Conservation (phyloP, 2,113 vertebrate species). For the Oenanthe oenanthe region DNA sequence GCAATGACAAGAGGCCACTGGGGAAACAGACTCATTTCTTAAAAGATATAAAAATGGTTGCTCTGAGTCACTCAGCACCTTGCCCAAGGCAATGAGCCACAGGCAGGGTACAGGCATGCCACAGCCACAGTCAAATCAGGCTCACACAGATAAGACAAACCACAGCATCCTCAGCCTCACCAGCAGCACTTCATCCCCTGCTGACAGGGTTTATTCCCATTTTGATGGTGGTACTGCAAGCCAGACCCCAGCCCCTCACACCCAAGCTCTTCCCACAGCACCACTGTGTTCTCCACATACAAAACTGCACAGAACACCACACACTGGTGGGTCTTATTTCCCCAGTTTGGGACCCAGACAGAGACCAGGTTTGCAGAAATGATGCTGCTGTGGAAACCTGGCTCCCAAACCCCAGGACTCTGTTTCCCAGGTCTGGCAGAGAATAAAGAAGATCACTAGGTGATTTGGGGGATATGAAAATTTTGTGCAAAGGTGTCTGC, state of each 20-base stretch:
- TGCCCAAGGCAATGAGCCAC: neutral
- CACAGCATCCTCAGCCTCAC: neutral
- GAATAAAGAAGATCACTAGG: neutral
- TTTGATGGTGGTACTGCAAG: neutral
- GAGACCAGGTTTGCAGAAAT: neutral
- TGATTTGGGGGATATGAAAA: neutral
- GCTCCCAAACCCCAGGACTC: fast-evolving
- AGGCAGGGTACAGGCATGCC: too few relatives aligned
- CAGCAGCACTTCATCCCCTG: fast-evolving
- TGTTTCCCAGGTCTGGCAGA: fast-evolving
- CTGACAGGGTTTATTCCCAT: neutral
- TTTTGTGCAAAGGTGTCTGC: neutral
- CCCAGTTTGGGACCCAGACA: neutral
- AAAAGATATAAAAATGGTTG: neutral
- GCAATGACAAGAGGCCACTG: neutral
- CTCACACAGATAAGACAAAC: neutral
- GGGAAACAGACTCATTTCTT: neutral
- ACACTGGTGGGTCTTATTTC: neutral
- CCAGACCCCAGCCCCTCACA: fast-evolving
- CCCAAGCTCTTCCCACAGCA: neutral
- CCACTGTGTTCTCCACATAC: fast-evolving
- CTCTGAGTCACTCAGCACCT: neutral
- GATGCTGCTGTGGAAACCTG: neutral
- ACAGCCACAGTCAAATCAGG: neutral
- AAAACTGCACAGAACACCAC: fast-evolving